These are phyloP conservation scores for Pogonomyrmex barbatus DNA, from an alignment of 1,140 invertebrate species.

Conservation along the genomic window DNA sequence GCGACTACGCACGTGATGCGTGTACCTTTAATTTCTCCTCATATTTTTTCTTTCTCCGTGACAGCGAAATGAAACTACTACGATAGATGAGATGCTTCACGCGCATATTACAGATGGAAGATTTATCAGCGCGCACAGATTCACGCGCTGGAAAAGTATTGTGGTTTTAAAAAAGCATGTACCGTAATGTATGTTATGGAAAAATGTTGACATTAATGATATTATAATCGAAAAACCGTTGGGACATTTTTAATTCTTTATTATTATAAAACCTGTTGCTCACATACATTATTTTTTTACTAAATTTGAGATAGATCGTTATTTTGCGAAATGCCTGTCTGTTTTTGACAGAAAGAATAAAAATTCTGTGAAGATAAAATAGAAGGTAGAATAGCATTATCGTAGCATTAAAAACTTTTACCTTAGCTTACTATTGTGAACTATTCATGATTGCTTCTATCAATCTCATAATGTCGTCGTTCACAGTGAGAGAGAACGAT, in stretches of 20 bases:
- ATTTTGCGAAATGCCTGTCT: constrained; percentile 35
- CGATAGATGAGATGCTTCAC: constrained; percentile 26
- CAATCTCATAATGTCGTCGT: constrained; percentile 9
- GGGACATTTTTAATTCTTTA: constrained; percentile 13
- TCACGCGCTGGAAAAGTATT: background rate
- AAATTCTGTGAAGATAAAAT: background rate
- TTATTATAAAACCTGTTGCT: background rate
- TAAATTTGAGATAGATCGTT: constrained; percentile 11
- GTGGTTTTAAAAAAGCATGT: background rate
- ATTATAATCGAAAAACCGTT: background rate
- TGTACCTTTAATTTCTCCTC: background rate
- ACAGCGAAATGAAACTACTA: constrained; percentile 59
- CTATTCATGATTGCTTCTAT: background rate
- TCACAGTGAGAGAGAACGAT: background rate
- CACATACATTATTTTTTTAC: background rate
- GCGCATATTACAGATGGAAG: background rate
- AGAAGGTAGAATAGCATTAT: background rate
- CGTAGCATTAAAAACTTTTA: background rate
- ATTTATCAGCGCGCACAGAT: background rate
- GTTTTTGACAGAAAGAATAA: constrained; percentile 47
- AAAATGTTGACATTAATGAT: constrained; percentile 1
- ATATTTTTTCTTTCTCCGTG: constrained; percentile 22
- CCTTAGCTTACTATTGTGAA: background rate
- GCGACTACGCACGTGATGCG: constrained; percentile 57
- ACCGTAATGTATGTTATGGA: too few species aligned